Percentiles rank a stretch among this genome's conserved stretches.
phyloP scores from a whole-genome alignment of 2,113 vertebrate genomes.

The Dendropsophus ebraccatus region DNA sequence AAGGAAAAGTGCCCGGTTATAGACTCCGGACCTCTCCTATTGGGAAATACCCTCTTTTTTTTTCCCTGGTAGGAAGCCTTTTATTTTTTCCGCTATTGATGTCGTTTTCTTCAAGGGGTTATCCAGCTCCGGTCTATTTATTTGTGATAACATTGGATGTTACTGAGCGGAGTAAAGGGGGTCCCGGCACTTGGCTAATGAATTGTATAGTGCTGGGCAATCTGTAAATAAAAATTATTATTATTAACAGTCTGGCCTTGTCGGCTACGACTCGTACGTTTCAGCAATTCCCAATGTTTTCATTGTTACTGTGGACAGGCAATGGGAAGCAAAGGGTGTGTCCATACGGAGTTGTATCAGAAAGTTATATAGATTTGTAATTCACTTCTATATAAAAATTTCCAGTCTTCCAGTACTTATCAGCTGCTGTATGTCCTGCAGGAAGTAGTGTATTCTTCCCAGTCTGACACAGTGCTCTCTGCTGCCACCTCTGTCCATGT shows the following conservation, averaged over 20 bases:
- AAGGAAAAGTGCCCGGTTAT: neutral
- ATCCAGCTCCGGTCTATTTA: neutral
- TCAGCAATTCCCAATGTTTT: neutral
- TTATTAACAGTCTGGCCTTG: neutral
- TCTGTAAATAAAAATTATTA: no score
- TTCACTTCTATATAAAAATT: no score
- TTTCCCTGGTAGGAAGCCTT: neutral
- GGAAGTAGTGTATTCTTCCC: no score
- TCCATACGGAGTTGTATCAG: neutral
- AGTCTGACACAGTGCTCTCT: no score
- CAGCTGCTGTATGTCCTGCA: no score
- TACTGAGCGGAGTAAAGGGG: neutral
- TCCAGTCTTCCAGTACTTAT: no score
- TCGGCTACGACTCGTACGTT: no score
- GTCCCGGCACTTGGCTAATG: neutral
- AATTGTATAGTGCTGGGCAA: no score
- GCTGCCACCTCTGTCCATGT: no score
- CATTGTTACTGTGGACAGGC: neutral
- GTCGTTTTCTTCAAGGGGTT: neutral
- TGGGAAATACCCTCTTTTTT: constrained; percentile 35
- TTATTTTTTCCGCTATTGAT: neutral
- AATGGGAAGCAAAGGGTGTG: neutral
- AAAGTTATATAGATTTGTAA: no score
- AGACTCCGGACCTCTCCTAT: neutral
- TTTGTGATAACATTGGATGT: neutral